phyloP scores from a whole-genome alignment of 1,140 invertebrate genomes.

The Lethrus apterus region DNA sequence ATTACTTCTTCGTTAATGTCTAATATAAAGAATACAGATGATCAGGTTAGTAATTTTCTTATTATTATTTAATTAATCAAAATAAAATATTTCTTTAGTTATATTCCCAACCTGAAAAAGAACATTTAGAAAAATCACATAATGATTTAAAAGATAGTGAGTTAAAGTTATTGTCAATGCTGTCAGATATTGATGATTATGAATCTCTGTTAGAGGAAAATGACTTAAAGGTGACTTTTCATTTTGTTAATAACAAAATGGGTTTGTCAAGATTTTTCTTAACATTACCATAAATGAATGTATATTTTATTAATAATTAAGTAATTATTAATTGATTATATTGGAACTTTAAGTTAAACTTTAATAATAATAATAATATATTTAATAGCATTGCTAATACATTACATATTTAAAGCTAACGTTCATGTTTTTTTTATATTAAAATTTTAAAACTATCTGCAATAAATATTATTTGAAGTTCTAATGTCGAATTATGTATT shows the following conservation, averaged over 20 bases:
- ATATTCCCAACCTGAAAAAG: slow-evolving; percentile 29
- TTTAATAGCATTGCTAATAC: no score
- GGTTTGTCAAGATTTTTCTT: no score
- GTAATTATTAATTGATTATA: no score
- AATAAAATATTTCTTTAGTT: slow-evolving; percentile 1
- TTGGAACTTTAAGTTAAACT: no score
- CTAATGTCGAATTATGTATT: neutral
- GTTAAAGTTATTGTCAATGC: slow-evolving; percentile 34
- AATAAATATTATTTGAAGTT: no score
- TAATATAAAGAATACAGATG: slow-evolving; percentile 39
- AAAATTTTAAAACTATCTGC: neutral
- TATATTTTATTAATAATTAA: no score
- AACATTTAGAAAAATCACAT: slow-evolving; percentile 34
- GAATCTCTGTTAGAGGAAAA: neutral
- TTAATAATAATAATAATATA: no score
- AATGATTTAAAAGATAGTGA: slow-evolving; percentile 39
- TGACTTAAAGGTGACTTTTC: slow-evolving; percentile 21
- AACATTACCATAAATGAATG: no score
- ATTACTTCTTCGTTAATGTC: slow-evolving; percentile 40
- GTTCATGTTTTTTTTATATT: no score
- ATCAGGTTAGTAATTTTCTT: slow-evolving; percentile 35
- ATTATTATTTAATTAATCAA: slow-evolving; percentile 1
- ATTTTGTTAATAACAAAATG: neutral
- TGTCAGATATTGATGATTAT: slow-evolving; percentile 27
- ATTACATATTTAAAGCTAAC: no score